Evolutionary conservation across 2,888 invertebrate species (phyloP).

Genomic region (Ornithoptera alexandrae): DNA sequence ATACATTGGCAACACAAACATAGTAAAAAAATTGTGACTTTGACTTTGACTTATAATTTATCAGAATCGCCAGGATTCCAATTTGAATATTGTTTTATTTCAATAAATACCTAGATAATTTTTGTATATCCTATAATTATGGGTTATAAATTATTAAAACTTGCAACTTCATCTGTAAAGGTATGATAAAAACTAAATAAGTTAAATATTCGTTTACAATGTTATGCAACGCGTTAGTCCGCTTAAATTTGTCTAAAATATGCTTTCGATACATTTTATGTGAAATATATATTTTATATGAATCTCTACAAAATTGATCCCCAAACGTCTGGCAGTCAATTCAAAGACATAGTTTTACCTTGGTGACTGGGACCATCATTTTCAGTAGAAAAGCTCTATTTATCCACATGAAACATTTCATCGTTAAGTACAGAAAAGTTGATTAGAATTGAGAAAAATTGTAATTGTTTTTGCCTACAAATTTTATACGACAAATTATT

Average conservation of each 20-base stretch:
- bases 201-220: conserved; percentile 37
- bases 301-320: conserved; percentile 52
- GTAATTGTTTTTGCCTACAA: too few species aligned
- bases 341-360: conserved; percentile 3
- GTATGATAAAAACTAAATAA: conserved; percentile 48
- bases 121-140: conserved; percentile 45
- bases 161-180: conserved; percentile 65
- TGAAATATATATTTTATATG: conserved; percentile 5
- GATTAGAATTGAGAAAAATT: too few species aligned
- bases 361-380: not conserved
- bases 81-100: conserved; percentile 38
- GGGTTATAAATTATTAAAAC: conserved; percentile 70
- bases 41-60: conserved; percentile 12
- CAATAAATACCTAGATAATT: conserved; percentile 5
- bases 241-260: conserved; percentile 17
- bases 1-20: not conserved
- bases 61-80: conserved; percentile 52
- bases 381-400: not conserved
- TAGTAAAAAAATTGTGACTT: conserved; percentile 3
- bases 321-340: conserved; percentile 66
- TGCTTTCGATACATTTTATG: not conserved
- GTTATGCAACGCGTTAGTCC: conserved; percentile 62
- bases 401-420: not conserved
- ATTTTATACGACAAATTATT: not conserved
- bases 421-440: not conserved